Base-by-base conservation (phyloP, 2,888 invertebrate genomes). In the Tricholauxania praeusta region DNA sequence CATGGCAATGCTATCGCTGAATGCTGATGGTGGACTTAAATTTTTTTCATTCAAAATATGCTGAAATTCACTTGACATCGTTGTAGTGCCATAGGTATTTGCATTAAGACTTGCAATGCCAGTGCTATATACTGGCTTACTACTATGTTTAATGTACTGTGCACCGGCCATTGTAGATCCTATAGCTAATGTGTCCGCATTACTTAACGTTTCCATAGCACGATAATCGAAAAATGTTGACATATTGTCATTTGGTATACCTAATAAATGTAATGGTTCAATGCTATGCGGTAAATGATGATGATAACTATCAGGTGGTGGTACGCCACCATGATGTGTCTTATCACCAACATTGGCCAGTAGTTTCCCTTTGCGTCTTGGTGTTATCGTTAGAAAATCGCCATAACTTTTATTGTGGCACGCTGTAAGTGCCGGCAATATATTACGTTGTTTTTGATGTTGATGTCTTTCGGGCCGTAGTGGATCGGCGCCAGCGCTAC, bases 11-110 rank as follows among this genome's bases (percentile, higher is more conserved):
- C 77, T 77, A 76, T 89, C 89, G 74, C 87, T 87, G 76, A 89
- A 89, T 67, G 89, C 89, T 74, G 88, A 89, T 72, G 89, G 86
- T 72, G 85, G 85, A 77, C 86, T 86, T 8, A 86, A 77, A 75
- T 84, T 85, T 68, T 84, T 84, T 49, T 83, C 82, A 69, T 74
- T 81, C 39, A 83, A 78, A 66, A 82, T 81, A 62, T 83, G 81
- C 63, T 84, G 82, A 60, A 81, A 81, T 65, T 81, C 82, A 59
- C 82, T 82, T 63, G 79, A 74, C 55, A 76, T 71, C n/a, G 65
- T 57, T 4, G 49, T 52, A 63, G 14, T 65, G 14, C 51, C 69
- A 47, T 76, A 79, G 57, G 66, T 76, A n/a, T 73, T 75, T 4
- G 73, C 74, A 57, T 77, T 79, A 10, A 78, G 65, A 48, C 76